These are phyloP conservation scores for Polyploca ridens DNA, from an alignment of 2,888 invertebrate genomes.

Conservation along the genomic window DNA sequence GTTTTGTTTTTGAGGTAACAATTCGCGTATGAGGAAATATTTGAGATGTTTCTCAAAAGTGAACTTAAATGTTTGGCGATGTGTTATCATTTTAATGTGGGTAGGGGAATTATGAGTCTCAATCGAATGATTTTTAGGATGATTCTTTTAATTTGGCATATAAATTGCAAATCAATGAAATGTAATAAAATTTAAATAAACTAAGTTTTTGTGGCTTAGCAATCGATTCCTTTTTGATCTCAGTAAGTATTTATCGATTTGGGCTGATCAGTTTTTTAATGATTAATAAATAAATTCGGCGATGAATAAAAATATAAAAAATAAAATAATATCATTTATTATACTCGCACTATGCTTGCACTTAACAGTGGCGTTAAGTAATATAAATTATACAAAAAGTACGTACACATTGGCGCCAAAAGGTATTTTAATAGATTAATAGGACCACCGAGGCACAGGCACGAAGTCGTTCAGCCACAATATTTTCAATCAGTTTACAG, in stretches of 20 bases:
- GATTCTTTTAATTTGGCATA: constrained; percentile 22
- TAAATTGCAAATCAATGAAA: constrained; percentile 30
- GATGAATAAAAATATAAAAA: not conserved
- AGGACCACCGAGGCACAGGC: constrained; percentile 54
- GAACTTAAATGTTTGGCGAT: constrained; percentile 37
- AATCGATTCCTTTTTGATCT: not conserved
- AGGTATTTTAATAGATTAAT: constrained; percentile 10
- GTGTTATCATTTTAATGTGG: constrained; percentile 46
- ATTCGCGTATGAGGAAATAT: constrained; percentile 25
- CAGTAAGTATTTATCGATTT: not conserved
- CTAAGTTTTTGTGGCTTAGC: not conserved
- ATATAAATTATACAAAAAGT: not conserved
- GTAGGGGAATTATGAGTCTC: constrained; percentile 33
- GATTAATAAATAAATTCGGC: not conserved
- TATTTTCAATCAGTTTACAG: constrained; percentile 50
- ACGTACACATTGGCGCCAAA: constrained; percentile 10
- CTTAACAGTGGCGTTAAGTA: not conserved
- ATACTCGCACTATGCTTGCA: not conserved
- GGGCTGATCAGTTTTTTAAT: not conserved
- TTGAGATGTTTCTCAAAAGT: constrained; percentile 48
- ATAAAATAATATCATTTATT: not conserved
- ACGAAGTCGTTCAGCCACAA: constrained; percentile 34
- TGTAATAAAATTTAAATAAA: constrained; percentile 18
- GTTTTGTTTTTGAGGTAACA: constrained; percentile 8
- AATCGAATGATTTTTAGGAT: constrained; percentile 24